phyloP scores from a whole-genome alignment of 2,888 invertebrate species.

The Caradrina clavipalpis region DNA sequence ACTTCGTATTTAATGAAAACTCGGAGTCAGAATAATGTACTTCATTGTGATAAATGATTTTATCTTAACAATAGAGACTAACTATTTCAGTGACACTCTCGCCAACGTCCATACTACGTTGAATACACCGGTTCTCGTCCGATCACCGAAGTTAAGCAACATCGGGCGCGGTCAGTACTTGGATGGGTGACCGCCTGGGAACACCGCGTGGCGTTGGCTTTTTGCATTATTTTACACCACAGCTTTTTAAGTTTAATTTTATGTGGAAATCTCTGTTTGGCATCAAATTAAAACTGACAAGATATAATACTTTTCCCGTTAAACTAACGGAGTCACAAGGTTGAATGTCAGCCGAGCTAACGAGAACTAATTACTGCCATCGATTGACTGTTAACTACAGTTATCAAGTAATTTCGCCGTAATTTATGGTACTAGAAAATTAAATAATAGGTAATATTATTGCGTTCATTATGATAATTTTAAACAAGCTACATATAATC shows the following conservation, averaged over 20 bases:
- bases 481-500: too few species aligned
- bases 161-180: slow-evolving; percentile 83
- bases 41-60: too few species aligned
- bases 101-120: slow-evolving; percentile 79
- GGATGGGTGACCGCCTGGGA: slow-evolving; percentile 83
- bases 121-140: slow-evolving; percentile 78
- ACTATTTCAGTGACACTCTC: background rate
- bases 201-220: slow-evolving; percentile 78
- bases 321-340: slow-evolving; percentile 23
- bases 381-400: slow-evolving; percentile 16
- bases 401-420: slow-evolving; percentile 19
- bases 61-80: background rate
- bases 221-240: slow-evolving; percentile 11
- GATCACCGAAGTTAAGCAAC: slow-evolving; percentile 72
- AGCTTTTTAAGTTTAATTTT: too few species aligned
- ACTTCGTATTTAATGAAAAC: too few species aligned
- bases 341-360: slow-evolving; percentile 29
- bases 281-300: background rate
- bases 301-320: slow-evolving; percentile 38
- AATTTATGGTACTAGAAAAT: background rate
- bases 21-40: too few species aligned
- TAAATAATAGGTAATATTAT: background rate
- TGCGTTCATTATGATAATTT: background rate
- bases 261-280: too few species aligned
- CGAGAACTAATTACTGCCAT: slow-evolving; percentile 18